Evolutionary conservation across 2,797 vertebrate species (phyloP).

Genomic region (Sphenopsis melanotis): DNA sequence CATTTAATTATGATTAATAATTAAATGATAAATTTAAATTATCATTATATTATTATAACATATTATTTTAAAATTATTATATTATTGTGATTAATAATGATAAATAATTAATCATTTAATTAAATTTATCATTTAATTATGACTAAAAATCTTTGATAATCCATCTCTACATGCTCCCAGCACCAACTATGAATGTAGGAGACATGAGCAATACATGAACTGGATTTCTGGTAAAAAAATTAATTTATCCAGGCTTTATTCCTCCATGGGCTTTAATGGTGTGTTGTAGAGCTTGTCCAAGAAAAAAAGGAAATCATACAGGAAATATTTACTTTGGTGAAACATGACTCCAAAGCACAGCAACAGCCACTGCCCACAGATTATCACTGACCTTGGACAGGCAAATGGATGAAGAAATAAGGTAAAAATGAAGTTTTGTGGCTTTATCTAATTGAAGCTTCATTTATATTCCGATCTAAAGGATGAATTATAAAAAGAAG

Average conservation of each 20-base stretch:
- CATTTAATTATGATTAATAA: not conserved
- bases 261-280: not conserved
- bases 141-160: not conserved
- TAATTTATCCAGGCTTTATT: not conserved
- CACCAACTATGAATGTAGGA: not conserved
- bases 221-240: not conserved
- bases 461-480: not conserved
- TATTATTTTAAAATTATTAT: no score
- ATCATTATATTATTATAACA: no score
- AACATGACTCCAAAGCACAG: not conserved
- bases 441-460: not conserved
- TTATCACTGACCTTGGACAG: not conserved
- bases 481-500: not conserved
- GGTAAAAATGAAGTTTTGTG: not conserved
- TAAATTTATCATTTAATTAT: not conserved
- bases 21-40: no score
- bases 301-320: not conserved
- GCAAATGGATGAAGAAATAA: not conserved
- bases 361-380: not conserved
- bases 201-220: fast-evolving
- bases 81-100: no score
- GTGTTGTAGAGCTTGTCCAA: not conserved
- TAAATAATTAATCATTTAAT: not conserved
- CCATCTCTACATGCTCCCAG: not conserved
- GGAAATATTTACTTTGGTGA: not conserved